These are phyloP conservation scores for Ornithoptera alexandrae DNA, from an alignment of 2,888 invertebrate species.

Conservation along the genomic window DNA sequence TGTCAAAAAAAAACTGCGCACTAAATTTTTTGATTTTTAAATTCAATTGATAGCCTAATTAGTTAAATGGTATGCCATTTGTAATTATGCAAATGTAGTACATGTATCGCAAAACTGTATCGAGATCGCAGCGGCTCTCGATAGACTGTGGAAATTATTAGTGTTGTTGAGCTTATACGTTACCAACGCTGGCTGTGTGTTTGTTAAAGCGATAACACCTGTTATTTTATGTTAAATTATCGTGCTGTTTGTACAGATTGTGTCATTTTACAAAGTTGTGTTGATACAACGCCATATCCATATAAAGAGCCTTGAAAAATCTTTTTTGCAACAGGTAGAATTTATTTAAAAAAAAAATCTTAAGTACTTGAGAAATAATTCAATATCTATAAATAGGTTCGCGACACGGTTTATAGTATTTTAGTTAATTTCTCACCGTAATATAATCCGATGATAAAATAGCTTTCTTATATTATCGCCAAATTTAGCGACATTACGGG, in stretches of 20 bases:
- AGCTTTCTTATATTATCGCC: conserved; percentile 6
- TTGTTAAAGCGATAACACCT: conserved; percentile 7
- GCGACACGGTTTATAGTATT: conserved; percentile 1
- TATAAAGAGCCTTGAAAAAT: background rate
- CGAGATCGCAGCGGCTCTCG: conserved; percentile 52
- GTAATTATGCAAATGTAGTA: conserved; percentile 22
- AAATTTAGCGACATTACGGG: conserved; percentile 26
- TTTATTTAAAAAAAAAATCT: too few species aligned
- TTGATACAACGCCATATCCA: background rate
- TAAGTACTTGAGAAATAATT: too few species aligned
- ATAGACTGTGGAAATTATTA: conserved; percentile 64
- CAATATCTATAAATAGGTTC: too few species aligned
- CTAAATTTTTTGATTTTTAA: too few species aligned
- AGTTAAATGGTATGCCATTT: background rate
- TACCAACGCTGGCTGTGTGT: background rate
- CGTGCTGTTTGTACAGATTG: background rate
- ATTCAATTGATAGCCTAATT: background rate
- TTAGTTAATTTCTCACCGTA: conserved; percentile 12
- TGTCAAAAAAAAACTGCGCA: too few species aligned
- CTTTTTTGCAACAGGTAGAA: background rate
- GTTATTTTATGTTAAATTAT: background rate
- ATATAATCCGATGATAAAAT: conserved; percentile 13
- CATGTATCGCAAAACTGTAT: conserved; percentile 43
- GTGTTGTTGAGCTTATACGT: conserved; percentile 34
- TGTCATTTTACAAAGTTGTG: background rate